Conservation (phyloP, 2,113 vertebrate genomes). For the Neogale vison region DNA sequence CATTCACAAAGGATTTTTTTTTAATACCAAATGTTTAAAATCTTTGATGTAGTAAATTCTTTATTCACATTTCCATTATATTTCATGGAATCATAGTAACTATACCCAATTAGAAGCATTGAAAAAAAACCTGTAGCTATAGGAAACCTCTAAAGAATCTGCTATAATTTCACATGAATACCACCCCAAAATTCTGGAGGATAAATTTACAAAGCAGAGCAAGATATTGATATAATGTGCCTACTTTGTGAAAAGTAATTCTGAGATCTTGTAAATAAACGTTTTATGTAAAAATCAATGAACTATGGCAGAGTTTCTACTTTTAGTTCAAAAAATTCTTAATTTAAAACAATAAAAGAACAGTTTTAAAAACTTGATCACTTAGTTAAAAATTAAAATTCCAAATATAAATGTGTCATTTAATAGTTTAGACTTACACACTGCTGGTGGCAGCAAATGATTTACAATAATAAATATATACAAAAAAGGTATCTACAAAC, state of each 20-base stretch:
- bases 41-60: conserved; percentile 87
- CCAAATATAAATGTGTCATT: conserved; percentile 92
- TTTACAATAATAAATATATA: conserved; percentile 93
- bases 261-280: conserved; percentile 82
- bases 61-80: conserved; percentile 87
- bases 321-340: conserved; percentile 87
- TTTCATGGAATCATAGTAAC: conserved; percentile 84
- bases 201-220: conserved; percentile 84
- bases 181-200: conserved; percentile 81
- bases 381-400: conserved; percentile 90
- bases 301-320: conserved; percentile 83
- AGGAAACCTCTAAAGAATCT: conserved; percentile 82
- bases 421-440: conserved; percentile 94
- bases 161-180: conserved; percentile 82
- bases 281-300: conserved; percentile 85
- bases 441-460: conserved; percentile 95
- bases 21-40: conserved; percentile 88
- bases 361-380: conserved; percentile 87
- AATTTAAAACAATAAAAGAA: conserved; percentile 87
- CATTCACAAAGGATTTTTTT: conserved; percentile 87
- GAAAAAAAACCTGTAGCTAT: conserved; percentile 79
- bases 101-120: conserved; percentile 85
- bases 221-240: conserved; percentile 69
- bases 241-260: conserved; percentile 82
- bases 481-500: conserved; percentile 91